Conservation (phyloP, 1,140 invertebrate species). For the Heliconius himera region DNA sequence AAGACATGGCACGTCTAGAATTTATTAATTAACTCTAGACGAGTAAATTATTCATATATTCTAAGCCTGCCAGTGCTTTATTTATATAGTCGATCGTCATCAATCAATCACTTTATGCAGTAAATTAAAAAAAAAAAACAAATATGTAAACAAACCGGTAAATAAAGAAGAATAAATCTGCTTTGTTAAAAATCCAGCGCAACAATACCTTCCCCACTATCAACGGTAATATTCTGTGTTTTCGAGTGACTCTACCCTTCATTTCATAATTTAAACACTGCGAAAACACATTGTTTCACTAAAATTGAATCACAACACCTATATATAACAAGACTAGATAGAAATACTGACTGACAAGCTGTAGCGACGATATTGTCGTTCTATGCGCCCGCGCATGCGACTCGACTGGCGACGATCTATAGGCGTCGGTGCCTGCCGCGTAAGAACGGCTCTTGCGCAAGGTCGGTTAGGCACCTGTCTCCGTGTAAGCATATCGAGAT, state of each 20-base stretch:
- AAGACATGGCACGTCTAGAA: background rate
- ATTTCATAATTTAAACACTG: slow-evolving; percentile 62
- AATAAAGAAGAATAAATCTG: slow-evolving; percentile 67
- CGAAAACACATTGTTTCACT: slow-evolving; percentile 19
- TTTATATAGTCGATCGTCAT: background rate
- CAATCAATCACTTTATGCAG: background rate
- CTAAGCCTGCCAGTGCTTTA: background rate
- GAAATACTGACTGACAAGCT: slow-evolving; percentile 5
- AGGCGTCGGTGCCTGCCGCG: slow-evolving; percentile 24
- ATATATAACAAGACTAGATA: slow-evolving; percentile 33
- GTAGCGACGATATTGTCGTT: slow-evolving; percentile 5
- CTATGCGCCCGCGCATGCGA: slow-evolving; percentile 46
- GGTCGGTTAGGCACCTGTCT: slow-evolving; percentile 49
- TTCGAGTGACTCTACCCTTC: slow-evolving; percentile 55
- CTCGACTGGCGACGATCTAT: slow-evolving; percentile 39
- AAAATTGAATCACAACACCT: slow-evolving; percentile 30
- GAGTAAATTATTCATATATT: slow-evolving; percentile 12
- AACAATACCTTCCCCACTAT: slow-evolving; percentile 63
- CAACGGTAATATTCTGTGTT: slow-evolving; percentile 57
- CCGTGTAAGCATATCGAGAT: slow-evolving; percentile 27
- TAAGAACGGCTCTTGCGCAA: slow-evolving; percentile 57
- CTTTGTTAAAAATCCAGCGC: slow-evolving; percentile 69
- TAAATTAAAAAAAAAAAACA: slow-evolving; percentile 10
- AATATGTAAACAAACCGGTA: slow-evolving; percentile 60
- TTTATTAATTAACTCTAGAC: too few relatives aligned